Evolutionary conservation across 1,140 invertebrate genomes (phyloP), one percentile per base, ranked within the genome.

Genomic region (Neotoxoptera formosana): DNA sequence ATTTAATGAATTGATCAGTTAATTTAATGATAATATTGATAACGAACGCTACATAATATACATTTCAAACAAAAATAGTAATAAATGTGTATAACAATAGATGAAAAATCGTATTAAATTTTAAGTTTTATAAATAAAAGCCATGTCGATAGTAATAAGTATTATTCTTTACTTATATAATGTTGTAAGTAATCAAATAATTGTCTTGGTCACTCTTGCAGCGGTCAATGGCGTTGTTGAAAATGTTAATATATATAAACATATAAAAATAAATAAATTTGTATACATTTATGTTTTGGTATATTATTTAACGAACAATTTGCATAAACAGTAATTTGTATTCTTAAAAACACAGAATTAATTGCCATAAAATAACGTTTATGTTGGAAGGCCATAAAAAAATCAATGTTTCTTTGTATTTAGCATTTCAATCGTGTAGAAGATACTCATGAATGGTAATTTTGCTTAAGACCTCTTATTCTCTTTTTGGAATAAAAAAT

Each of bases 361-460:
- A 89, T 56, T 41, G 30, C 21, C 34, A 23, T 89, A 41, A 41
- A 41, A 56, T 89, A 21, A 41, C 34, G 51, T 89, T 34, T 21
- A 51, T 47, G 30, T 56, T 25, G 17, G 21, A 34, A 34, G 20
- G 14, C 34, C 7, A 87, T 48, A 48, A 34, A 60, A 83, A 83
- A 83, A 83, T 83, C 76, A 34, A 83, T 83, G 34, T 23, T 83
- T 83, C 30, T 83, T 23, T 87, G 86, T 87, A 25, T 47, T 87
- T 87, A 47, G 21, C n/a, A 87, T 34, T 51, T 87, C 36, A 48
- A 48, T 87, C 84, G 25, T 20, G 45, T 87, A 47, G 83, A 47
- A 87, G 25, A n/a, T 47, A 87, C 45, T 45, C 30, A 20, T 48
- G 4, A 87, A 87, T 47, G 41, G 14, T 87, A 87, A 87, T 87